Conservation (phyloP, 2,113 vertebrate genomes). For the Protobothrops mucrosquamatus region DNA sequence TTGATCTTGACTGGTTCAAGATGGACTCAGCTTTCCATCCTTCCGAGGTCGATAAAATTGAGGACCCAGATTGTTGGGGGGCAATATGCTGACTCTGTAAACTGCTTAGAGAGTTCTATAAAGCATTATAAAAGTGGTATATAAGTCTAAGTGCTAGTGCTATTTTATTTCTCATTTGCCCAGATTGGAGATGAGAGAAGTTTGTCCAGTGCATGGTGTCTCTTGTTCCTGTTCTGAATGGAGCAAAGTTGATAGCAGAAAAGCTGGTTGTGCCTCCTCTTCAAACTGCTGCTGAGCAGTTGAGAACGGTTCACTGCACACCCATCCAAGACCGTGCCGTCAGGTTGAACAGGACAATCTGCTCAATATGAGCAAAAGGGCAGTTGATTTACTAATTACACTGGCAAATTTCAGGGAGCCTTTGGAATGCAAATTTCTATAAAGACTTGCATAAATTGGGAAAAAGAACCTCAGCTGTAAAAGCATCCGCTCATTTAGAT, state of each 20-base stretch:
- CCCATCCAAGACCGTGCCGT: not conserved
- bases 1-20: not conserved
- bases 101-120: not conserved
- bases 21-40: not conserved
- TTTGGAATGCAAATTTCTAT: constrained; percentile 7
- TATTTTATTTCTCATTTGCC: not conserved
- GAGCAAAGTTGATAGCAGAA: not conserved
- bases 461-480: not conserved
- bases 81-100: not conserved
- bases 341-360: not conserved
- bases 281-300: not conserved
- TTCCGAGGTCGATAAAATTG: not conserved
- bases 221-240: not conserved
- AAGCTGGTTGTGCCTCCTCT: not conserved
- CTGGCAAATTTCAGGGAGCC: not conserved
- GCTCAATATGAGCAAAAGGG: not conserved
- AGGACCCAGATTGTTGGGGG: not conserved
- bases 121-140: not conserved
- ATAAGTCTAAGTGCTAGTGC: not conserved
- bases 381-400: not conserved
- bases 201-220: not conserved
- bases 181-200: not conserved
- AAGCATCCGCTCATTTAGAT: not conserved
- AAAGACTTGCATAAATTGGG: not conserved
- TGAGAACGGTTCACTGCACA: not conserved